phyloP scores from a whole-genome alignment of 2,113 vertebrate genomes.

The Octodon degus region DNA sequence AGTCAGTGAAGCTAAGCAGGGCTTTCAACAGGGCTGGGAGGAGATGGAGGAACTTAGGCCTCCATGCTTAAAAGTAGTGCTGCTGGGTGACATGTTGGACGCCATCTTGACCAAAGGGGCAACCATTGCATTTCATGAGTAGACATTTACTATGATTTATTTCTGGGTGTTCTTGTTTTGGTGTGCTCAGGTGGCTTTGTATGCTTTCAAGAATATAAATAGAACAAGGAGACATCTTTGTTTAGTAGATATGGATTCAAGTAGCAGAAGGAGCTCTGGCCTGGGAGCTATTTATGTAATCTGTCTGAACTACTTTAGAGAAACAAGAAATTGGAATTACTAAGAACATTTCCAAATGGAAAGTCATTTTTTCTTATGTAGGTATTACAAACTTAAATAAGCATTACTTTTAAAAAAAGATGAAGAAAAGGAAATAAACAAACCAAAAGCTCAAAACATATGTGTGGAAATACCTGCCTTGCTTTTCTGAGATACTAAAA shows the following conservation, averaged over 20 bases:
- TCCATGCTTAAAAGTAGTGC: neutral
- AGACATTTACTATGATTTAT: slow-evolving; percentile 16
- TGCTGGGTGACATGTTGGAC: neutral
- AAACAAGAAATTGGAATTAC: neutral
- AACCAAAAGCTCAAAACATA: slow-evolving; percentile 12
- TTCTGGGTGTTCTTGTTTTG: neutral
- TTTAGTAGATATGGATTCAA: neutral
- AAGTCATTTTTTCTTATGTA: slow-evolving; percentile 27
- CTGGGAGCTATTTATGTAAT: neutral
- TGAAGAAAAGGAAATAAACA: neutral
- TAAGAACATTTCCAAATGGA: neutral
- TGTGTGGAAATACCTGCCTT: neutral
- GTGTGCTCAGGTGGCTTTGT: neutral
- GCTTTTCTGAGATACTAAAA: neutral
- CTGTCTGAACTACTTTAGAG: neutral
- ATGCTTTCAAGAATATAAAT: neutral
- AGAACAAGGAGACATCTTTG: neutral
- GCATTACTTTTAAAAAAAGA: neutral
- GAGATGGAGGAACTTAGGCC: neutral
- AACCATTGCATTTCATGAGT: neutral
- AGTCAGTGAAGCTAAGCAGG: neutral
- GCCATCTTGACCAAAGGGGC: neutral
- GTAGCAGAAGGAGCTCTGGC: neutral
- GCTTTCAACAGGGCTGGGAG: neutral
- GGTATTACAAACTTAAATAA: neutral